These are phyloP conservation scores for Leuciscus waleckii DNA, from an alignment of 2,797 vertebrate genomes.

Conservation along the genomic window DNA sequence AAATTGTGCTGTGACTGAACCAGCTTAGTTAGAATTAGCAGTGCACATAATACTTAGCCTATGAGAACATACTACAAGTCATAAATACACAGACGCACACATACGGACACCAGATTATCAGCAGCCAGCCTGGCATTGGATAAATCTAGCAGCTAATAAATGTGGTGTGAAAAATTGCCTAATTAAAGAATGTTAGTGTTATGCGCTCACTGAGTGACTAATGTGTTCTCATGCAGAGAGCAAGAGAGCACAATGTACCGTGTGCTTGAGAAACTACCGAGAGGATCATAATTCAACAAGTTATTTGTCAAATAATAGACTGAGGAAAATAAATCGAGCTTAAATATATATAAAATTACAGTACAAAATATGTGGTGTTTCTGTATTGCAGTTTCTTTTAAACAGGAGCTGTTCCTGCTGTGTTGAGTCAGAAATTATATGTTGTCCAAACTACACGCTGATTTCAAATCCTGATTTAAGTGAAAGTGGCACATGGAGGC, in stretches of 20 bases:
- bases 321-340: background rate
- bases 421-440: background rate
- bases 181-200: constrained; percentile 66
- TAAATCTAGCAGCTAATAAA: constrained; percentile 59
- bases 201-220: constrained; percentile 56
- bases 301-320: background rate
- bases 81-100: constrained; percentile 20
- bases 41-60: background rate
- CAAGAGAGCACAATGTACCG: background rate
- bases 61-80: constrained; percentile 19
- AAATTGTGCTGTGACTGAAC: constrained; percentile 8
- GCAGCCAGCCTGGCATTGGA: constrained; percentile 15
- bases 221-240: constrained; percentile 33
- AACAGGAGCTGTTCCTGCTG: background rate
- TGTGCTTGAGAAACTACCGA: constrained; percentile 5
- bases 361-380: background rate
- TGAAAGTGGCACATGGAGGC: too few species aligned
- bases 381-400: background rate
- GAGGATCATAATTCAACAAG: background rate
- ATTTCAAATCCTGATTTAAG: background rate
- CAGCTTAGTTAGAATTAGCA: background rate
- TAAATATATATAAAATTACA: background rate
- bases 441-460: background rate
- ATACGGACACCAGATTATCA: constrained; percentile 12
- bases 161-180: constrained; percentile 67